Conservation (phyloP, 2,113 vertebrate genomes). For the Grantiella picta region DNA sequence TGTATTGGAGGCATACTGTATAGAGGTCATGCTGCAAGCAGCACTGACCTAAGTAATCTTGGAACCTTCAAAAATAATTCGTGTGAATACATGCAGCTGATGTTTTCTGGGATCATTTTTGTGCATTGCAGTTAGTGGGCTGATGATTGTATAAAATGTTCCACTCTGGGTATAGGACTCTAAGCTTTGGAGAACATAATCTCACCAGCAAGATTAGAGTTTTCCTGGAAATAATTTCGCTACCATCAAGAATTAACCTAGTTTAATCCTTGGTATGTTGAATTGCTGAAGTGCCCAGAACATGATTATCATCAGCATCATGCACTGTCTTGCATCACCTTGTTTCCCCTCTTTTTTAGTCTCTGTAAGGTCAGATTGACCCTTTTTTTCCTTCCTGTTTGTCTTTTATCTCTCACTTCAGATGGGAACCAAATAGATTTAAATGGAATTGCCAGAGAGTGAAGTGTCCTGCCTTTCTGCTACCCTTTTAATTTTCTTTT, state of each 20-base stretch:
- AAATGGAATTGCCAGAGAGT: background rate
- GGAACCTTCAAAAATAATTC: background rate
- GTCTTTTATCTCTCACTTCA: background rate
- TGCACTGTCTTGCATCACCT: background rate
- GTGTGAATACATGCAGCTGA: background rate
- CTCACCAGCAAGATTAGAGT: background rate
- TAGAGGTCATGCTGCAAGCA: background rate
- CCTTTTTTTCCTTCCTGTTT: background rate
- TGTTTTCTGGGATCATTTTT: background rate
- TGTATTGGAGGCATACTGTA: background rate
- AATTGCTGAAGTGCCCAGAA: background rate
- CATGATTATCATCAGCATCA: background rate
- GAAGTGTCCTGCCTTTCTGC: background rate
- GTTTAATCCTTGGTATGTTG: background rate
- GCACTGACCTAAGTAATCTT: background rate
- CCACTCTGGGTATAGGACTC: background rate
- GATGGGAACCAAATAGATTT: background rate
- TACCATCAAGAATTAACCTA: background rate
- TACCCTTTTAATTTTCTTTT: background rate
- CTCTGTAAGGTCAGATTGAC: background rate
- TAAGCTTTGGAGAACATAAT: background rate
- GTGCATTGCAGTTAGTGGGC: background rate
- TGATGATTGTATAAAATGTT: background rate
- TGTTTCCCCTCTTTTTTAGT: background rate
- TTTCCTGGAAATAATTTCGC: conserved; percentile 31